A percentile compares a stretch with the other conserved stretches of the same genome.
Conservation (phyloP, 2,888 invertebrate species). For the Slavum lentiscoides region DNA sequence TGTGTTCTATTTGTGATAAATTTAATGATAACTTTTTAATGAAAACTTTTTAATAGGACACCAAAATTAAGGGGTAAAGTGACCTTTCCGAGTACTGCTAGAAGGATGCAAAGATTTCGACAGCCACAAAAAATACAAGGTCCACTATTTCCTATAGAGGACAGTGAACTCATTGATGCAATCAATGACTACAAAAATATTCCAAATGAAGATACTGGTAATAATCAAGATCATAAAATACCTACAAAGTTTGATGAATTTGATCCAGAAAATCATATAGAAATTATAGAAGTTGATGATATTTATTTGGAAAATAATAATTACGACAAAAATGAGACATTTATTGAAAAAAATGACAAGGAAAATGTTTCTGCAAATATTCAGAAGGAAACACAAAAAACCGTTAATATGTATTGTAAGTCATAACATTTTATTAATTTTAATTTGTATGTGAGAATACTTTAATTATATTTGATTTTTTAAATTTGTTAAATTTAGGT, state of each 20-base stretch:
- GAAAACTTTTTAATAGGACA: constrained; percentile 21
- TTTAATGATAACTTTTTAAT: not conserved
- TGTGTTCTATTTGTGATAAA: not conserved
- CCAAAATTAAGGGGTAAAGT: constrained; percentile 43
- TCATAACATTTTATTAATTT: not conserved
- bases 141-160: constrained; percentile 47
- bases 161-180: constrained; percentile 41
- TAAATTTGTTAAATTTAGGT: constrained; percentile 24
- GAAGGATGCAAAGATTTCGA: constrained; percentile 47
- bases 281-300: constrained; percentile 42
- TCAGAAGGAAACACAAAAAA: constrained; percentile 16
- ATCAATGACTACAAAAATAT: constrained; percentile 49
- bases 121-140: constrained; percentile 51
- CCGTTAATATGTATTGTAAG: constrained; percentile 50
- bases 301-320: not conserved
- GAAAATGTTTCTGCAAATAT: constrained; percentile 19
- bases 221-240: not conserved
- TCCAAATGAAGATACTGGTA: not conserved
- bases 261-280: constrained; percentile 39
- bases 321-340: not conserved
- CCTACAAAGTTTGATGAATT: not conserved
- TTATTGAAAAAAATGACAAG: constrained; percentile 4
- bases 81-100: constrained; percentile 46
- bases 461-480: not conserved
- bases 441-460: not conserved